These are phyloP conservation scores for Lydus trimaculatus DNA, from an alignment of 2,888 invertebrate genomes.

Conservation along the genomic window DNA sequence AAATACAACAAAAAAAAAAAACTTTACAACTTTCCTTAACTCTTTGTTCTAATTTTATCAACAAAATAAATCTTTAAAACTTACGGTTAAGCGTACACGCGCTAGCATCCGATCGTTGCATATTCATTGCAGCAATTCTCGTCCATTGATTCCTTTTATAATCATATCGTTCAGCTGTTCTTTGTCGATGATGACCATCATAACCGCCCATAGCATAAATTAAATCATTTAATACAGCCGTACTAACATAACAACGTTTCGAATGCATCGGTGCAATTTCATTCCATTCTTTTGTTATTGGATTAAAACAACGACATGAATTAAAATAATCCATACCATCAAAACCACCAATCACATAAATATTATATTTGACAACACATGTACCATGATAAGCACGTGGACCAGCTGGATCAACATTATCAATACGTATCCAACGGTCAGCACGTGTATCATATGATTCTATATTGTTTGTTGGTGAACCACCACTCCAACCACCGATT, in stretches of 20 bases:
- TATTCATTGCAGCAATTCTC: conserved; percentile 86
- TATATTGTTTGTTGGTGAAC: conserved; percentile 78
- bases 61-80: conserved; percentile 19
- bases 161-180: conserved; percentile 86
- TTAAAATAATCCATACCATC: conserved; percentile 69
- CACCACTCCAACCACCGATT: conserved; percentile 81
- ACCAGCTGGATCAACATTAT: conserved; percentile 81
- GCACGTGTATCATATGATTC: conserved; percentile 91
- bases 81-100: conserved; percentile 83
- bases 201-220: conserved; percentile 91
- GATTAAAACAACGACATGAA: conserved; percentile 74
- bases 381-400: conserved; percentile 95
- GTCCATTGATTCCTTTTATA: conserved; percentile 88
- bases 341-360: conserved; percentile 92
- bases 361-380: conserved; percentile 82
- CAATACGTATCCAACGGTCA: conserved; percentile 86
- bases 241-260: conserved; percentile 86
- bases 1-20: too few species aligned
- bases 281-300: conserved; percentile 82
- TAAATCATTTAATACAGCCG: conserved; percentile 76
- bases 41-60: too few species aligned
- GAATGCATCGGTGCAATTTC: conserved; percentile 92
- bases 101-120: conserved; percentile 89
- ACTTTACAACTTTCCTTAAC: too few species aligned
- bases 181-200: conserved; percentile 85